Evolutionary conservation across 2,888 invertebrate species (phyloP).

Genomic region (Leucophenga montana): DNA sequence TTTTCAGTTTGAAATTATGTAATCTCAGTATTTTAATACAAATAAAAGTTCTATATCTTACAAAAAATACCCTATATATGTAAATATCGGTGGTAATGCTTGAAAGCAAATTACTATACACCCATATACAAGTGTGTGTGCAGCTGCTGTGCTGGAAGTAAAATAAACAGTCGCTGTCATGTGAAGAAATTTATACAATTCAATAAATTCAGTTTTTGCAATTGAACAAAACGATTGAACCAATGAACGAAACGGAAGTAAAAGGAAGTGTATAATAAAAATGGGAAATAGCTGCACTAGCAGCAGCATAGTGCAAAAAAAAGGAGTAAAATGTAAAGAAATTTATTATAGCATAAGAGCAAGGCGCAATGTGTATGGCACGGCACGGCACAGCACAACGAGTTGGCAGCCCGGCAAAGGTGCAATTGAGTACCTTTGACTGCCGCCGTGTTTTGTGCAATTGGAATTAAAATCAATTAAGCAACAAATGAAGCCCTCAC

Average conservation of each 20-base stretch:
- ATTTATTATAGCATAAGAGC: conserved; percentile 43
- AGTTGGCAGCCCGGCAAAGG: conserved; percentile 47
- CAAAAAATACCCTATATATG: conserved; percentile 47
- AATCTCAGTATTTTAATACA: too few relatives aligned
- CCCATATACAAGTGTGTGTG: conserved; percentile 38
- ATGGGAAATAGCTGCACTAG: not conserved
- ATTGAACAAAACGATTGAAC: conserved; percentile 1
- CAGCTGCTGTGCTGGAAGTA: conserved; percentile 28
- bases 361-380: not conserved
- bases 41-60: too few relatives aligned
- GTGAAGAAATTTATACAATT: conserved; percentile 66
- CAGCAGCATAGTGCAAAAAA: not conserved
- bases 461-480: conserved; percentile 67
- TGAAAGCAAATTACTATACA: conserved; percentile 51
- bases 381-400: conserved; percentile 30
- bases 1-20: too few relatives aligned
- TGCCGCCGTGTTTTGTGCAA: conserved; percentile 35
- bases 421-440: conserved; percentile 4
- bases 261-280: too few relatives aligned
- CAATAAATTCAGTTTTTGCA: conserved; percentile 60
- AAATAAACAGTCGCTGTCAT: conserved; percentile 62
- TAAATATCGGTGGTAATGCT: conserved; percentile 58
- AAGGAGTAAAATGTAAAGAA: too few relatives aligned
- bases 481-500: conserved; percentile 56
- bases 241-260: not conserved